Evolutionary conservation across 2,888 invertebrate genomes (phyloP), one percentile per base, ranked within the genome.

Genomic region (Ormyrus rosae): DNA sequence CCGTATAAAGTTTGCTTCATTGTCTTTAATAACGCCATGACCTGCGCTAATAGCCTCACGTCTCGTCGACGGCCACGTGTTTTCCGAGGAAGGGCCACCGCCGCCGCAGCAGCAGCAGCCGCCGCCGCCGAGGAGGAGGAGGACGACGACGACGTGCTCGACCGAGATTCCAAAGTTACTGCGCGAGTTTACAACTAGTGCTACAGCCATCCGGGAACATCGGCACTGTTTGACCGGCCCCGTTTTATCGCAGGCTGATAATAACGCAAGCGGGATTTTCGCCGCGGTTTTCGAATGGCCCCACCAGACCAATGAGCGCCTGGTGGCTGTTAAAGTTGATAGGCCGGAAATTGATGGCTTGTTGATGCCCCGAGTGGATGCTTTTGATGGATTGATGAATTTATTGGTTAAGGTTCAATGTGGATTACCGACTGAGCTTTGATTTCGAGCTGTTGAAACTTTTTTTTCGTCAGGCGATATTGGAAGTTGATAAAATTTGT

Each of bases 11-110:
- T 90, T 90, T 89, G 89, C 89, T 89, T 89, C 89, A 90, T 90
- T 90, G 89, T 90, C 90, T 90, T 89, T 89, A 89, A 90, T 90
- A 90, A 90, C 89, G 86, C 86, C 88, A 87, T 89, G 89, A 90
- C 88, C 89, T 85, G 86, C 86, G 86, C 87, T 89, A 89, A 89
- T 88, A 86, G 87, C 82, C 86, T 86, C 87, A 85, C 87, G 86
- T 88, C 86, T 86, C 86, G 85, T 86, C 55, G 8, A n/a, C 55
- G 68, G 75, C 78, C 76, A 75, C 83, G 74, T 77, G 74, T 69
- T 80, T 78, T 78, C 55, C 51, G 45, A 5, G 34, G 34, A 34
- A 34, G 34, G 34, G 34, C 34, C 34, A 34, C 34, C 34, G 34
- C 34, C 34, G 34, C 34, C 34, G 34, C 34, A 4, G 34, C 34